A percentile compares a stretch with the other conserved stretches of the same genome.
These are phyloP conservation scores for Bovichtus variegatus DNA, from an alignment of 2,797 vertebrate genomes.

Conservation along the genomic window DNA sequence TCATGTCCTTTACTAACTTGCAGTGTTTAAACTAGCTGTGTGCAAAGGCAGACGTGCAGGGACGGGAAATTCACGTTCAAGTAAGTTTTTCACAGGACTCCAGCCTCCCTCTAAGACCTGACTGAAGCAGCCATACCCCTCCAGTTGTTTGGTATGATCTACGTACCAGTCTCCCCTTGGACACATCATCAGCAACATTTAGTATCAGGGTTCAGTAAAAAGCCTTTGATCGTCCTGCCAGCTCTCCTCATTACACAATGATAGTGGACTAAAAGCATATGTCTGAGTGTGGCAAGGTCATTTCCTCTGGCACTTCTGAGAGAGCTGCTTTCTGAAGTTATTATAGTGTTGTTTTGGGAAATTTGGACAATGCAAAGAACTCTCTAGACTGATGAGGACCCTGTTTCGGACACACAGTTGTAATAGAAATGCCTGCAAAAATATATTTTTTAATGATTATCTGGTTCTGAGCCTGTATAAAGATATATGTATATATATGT, in stretches of 20 bases:
- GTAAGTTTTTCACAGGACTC: constrained; percentile 17
- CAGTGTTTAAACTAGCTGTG: constrained; percentile 45
- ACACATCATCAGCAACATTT: constrained; percentile 73
- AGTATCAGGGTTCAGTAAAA: constrained; percentile 69
- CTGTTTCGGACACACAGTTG: background rate
- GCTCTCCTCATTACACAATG: constrained; percentile 53
- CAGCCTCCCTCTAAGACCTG: constrained; percentile 21
- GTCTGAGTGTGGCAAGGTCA: constrained; percentile 58
- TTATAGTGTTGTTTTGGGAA: constrained; percentile 29
- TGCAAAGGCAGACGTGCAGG: constrained; percentile 31
- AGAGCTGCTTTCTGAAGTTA: constrained; percentile 47
- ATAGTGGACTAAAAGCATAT: constrained; percentile 46
- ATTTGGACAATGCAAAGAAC: constrained; percentile 21
- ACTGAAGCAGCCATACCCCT: constrained; percentile 36
- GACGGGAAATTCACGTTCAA: constrained; percentile 42
- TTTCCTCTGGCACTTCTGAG: constrained; percentile 31
- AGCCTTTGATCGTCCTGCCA: constrained; percentile 71
- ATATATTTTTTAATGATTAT: background rate
- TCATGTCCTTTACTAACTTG: constrained; percentile 50
- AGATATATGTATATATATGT: no score
- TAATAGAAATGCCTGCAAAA: background rate
- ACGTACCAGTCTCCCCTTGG: constrained; percentile 30
- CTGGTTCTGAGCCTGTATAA: background rate
- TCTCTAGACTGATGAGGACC: constrained; percentile 15
- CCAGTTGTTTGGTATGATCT: constrained; percentile 55